Base-by-base conservation (phyloP, 64 coral and sea anemone genomes). In the Dendrophyllia cribrosa region DNA sequence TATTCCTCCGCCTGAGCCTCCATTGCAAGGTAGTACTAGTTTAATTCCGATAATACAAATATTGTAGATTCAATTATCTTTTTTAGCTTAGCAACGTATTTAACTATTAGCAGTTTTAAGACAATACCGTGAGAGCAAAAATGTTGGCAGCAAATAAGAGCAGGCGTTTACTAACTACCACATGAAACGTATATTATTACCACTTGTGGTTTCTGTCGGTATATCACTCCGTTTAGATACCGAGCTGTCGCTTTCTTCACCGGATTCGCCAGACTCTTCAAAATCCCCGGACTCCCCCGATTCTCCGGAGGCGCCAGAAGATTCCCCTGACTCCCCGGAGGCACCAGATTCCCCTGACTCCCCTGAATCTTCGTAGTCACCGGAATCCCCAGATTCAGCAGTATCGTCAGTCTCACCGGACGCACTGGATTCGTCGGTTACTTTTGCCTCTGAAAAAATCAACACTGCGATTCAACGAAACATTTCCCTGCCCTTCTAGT, bases 221-320 rank as follows among this genome's bases (percentile, higher is more conserved):
- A 95, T 95, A 43, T 86, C 64, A 34, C 78, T 73, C 21, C 93
- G 77, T 17, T 91, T 91, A 17, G 50, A 90, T 16, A 88, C 4
- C n/a, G 75, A 43, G 10, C 76, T 58, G 50, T 89, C 62, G 16
- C 58, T 77, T 51, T 47, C 58, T 16, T 78, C 50, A 19, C 22
- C 45, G 16, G 59, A 66, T 25, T 89, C 86, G 9, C 70, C 26
- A 17, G 84, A 87, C 7, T 87, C 66, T 21, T 45, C 66, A 12
- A 45, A 87, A 11, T 87, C 66, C 4, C 7, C 43, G 11, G 63
- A 53, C 4, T 87, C 66, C 11, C 19, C 84, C 1, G 84, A 87
- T 20, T 87, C 84, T 13, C 84, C 84, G 15, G 66, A 72, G 2
- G 51, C 64, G 12, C 47, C 70, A 9, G 67, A 88, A 5, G 73